Conservation (phyloP, 1,140 invertebrate species). For the Tetramorium simillimum region DNA sequence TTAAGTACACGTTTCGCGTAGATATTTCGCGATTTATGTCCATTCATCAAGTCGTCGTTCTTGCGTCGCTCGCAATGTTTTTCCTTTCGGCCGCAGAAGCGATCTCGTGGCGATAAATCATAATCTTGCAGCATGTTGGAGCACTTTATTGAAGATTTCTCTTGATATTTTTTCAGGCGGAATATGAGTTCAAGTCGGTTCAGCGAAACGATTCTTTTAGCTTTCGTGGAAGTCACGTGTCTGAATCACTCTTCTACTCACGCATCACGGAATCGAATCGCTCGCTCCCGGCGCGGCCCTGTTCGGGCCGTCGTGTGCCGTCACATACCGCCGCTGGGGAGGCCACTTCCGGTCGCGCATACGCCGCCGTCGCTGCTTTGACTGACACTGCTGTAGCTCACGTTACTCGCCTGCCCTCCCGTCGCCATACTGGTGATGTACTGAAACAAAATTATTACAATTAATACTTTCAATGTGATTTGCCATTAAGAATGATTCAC, state of each 20-base stretch:
- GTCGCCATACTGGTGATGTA: conserved; percentile 79
- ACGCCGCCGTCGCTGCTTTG: conserved; percentile 81
- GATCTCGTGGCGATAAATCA: neutral
- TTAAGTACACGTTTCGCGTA: conserved; percentile 28
- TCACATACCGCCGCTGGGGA: conserved; percentile 80
- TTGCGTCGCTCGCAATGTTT: neutral
- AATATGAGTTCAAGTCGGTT: neutral
- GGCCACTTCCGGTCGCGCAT: conserved; percentile 69
- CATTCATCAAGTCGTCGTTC: neutral
- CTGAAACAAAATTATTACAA: conserved; percentile 77
- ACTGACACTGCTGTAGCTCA: conserved; percentile 83
- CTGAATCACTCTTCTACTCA: conserved; percentile 74
- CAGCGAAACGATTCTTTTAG: neutral
- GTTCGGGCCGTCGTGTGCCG: conserved; percentile 80
- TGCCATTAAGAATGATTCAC: neutral
- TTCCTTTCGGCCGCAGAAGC: neutral
- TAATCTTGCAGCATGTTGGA: neutral
- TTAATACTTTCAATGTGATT: conserved; percentile 7
- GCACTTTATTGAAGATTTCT: neutral
- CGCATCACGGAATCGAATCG: conserved; percentile 83
- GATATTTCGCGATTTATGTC: neutral
- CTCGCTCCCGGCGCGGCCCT: conserved; percentile 80
- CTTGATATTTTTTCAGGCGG: neutral
- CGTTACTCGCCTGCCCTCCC: conserved; percentile 79
- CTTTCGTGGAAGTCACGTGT: neutral